Percentiles rank a stretch among this genome's conserved stretches.
Conservation (phyloP, 1,140 invertebrate species). For the Xylocopa sonorina region DNA sequence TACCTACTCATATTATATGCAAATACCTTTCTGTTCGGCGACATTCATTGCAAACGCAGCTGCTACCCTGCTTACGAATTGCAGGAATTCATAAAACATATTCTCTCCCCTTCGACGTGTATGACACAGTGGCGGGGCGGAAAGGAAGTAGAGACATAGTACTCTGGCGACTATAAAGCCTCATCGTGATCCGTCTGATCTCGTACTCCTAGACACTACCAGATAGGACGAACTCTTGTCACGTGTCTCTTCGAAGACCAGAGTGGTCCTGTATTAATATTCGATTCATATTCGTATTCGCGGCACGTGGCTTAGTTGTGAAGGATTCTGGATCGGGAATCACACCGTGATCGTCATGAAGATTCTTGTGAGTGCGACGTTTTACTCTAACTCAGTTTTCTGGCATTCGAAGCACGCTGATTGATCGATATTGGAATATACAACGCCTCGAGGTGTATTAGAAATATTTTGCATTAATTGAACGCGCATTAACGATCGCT, state of each 20-base stretch:
- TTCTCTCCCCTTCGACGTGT: constrained; percentile 55
- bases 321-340: constrained; percentile 1
- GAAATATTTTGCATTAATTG: no score
- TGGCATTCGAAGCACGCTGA: not conserved
- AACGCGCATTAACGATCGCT: no score
- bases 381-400: not conserved
- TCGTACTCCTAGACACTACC: constrained; percentile 33
- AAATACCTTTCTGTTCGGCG: not conserved
- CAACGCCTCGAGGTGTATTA: no score
- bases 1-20: no score
- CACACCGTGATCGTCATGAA: constrained; percentile 51
- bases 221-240: constrained; percentile 41
- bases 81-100: constrained; percentile 51
- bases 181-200: constrained; percentile 46
- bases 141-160: constrained; percentile 54
- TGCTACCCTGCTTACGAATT: constrained; percentile 47
- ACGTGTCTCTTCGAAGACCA: constrained; percentile 19
- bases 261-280: constrained; percentile 25
- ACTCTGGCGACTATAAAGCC: constrained; percentile 62
- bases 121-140: constrained; percentile 60
- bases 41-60: constrained; percentile 12
- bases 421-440: not conserved
- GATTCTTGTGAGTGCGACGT: constrained; percentile 55
- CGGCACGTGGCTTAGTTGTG: not conserved
- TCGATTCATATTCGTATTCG: not conserved